Percentiles rank a stretch among this genome's conserved stretches.
phyloP scores from a whole-genome alignment of 2,113 vertebrate species.

The Brachirus orientalis region DNA sequence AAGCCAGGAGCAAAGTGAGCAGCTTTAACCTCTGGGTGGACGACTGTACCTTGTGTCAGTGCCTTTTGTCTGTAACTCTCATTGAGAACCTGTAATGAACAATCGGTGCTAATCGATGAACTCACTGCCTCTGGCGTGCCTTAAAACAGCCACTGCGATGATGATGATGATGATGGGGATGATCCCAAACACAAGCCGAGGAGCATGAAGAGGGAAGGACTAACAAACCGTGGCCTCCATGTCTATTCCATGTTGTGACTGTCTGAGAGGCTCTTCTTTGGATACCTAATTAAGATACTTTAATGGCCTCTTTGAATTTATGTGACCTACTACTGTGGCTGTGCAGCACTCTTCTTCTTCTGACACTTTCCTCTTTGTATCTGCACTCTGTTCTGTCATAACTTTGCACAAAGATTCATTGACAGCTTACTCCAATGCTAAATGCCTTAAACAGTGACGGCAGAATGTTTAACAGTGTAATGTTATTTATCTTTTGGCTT shows the following conservation, averaged over 20 bases:
- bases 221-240: slow-evolving; percentile 3
- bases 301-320: slow-evolving; percentile 25
- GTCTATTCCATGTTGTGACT: slow-evolving; percentile 17
- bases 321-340: slow-evolving; percentile 59
- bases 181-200: slow-evolving; percentile 12
- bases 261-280: not conserved
- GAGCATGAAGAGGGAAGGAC: slow-evolving; percentile 8
- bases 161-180: too few species aligned
- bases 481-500: slow-evolving; percentile 26
- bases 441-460: slow-evolving; percentile 58
- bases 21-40: slow-evolving; percentile 46
- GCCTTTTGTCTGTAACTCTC: too few species aligned
- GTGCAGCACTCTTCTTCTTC: slow-evolving; percentile 11
- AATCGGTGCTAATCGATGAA: slow-evolving; percentile 23
- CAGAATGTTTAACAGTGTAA: slow-evolving; percentile 41
- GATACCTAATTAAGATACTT: slow-evolving; percentile 11
- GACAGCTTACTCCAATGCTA: slow-evolving; percentile 24
- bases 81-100: not conserved
- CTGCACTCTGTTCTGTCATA: slow-evolving; percentile 19
- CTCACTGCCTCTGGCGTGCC: slow-evolving; percentile 23
- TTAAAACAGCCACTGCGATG: slow-evolving; percentile 14
- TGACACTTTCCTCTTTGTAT: slow-evolving; percentile 14
- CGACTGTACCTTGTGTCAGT: not conserved
- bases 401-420: not conserved
- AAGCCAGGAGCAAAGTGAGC: slow-evolving; percentile 65